Conservation (phyloP, 2,888 invertebrate species). For the Pseudococcus longispinus region DNA sequence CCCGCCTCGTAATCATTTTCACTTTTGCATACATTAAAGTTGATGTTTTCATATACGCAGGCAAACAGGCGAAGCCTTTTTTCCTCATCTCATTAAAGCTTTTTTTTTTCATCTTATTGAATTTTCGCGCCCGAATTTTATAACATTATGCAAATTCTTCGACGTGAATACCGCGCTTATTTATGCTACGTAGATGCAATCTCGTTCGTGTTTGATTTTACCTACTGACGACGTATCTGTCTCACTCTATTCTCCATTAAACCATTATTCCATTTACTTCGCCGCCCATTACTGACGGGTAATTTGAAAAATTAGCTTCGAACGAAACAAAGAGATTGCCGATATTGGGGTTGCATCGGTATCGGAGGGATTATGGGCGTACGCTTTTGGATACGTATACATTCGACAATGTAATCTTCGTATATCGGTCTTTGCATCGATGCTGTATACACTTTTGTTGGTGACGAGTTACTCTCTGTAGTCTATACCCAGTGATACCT, state of each 20-base stretch:
- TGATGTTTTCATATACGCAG: background rate
- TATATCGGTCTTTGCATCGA: background rate
- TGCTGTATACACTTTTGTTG: background rate
- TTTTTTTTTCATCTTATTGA: background rate
- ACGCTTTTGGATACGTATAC: background rate
- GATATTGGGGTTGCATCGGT: conserved; percentile 38
- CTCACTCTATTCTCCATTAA: too few relatives aligned
- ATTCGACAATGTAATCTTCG: background rate
- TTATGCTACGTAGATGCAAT: background rate
- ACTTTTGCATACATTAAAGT: conserved; percentile 19
- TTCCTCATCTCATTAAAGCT: conserved; percentile 1
- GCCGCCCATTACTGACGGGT: background rate
- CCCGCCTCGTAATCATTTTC: background rate
- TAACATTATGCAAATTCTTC: conserved; percentile 34
- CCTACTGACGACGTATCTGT: too few relatives aligned
- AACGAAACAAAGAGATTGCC: conserved; percentile 3
- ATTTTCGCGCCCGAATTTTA: conserved; percentile 13
- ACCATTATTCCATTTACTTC: background rate
- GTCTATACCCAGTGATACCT: conserved; percentile 9
- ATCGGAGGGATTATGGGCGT: conserved; percentile 42
- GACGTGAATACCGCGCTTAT: background rate
- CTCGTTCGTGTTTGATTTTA: background rate
- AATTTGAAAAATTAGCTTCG: conserved; percentile 37
- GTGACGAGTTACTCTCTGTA: background rate
- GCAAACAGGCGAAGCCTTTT: background rate